Base-by-base conservation (phyloP, 2,797 vertebrate genomes). In the Eidolon dupreanum region DNA sequence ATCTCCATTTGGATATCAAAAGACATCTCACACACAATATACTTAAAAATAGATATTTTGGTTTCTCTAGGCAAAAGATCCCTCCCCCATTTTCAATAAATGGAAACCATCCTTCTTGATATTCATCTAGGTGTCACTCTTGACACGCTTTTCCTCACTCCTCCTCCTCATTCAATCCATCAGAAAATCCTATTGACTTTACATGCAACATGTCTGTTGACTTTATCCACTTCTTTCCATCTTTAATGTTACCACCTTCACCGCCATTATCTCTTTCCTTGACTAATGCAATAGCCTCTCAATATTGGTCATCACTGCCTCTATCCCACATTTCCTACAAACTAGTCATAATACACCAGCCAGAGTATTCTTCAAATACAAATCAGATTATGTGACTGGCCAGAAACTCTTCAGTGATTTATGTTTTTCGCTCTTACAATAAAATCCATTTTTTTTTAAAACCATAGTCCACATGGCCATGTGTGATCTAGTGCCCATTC, bases 61-160 rank as follows among this genome's bases (percentile, higher is more conserved):
- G 12, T 68, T 96, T 89, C 17, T 90, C 19, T 73, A 6, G 96
- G 75, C 20, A 81, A 94, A 94, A 89, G 65, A 33, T 38, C 12
- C 28, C 41, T 57, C n/a, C 20, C 31, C 15, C n/a, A 65, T 55
- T 83, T n/a, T 89, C 17, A 93, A 33, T 79, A 71, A 65, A 22
- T 93, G n/a, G 77, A 83, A 57, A 38, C 24, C 13, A 33, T 46
- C 8, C 28, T 65, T 0, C 36, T 46, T 33, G 43, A 33, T 75
- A n/a, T 61, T 77, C 5, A 63, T 8, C 1, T 13, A 66, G 19
- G n/a, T 63, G 46, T 85, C 46, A 53, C 43, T 57, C 33, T 65
- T 20, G 24, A 70, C 16, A 36, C 8, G 28, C 6, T 88, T 51
- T 53, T 71, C 38, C 22, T 68, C 46, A 41, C 38, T 66, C 7